phyloP scores from a whole-genome alignment of 2,888 invertebrate genomes.

The Thera obeliscata region DNA sequence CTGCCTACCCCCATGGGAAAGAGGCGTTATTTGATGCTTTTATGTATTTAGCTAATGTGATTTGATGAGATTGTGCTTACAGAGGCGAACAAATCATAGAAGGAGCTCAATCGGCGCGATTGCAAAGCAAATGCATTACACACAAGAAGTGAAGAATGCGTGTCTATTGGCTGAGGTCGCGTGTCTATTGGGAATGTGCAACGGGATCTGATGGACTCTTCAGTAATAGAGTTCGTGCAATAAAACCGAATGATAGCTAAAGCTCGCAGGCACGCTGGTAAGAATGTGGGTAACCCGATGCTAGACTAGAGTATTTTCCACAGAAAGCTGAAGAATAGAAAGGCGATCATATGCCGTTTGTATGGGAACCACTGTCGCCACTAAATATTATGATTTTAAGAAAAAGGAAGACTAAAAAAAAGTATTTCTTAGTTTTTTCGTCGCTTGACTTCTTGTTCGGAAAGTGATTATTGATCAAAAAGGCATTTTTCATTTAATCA shows the following conservation, averaged over 20 bases:
- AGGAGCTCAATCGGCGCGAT: slow-evolving; percentile 15
- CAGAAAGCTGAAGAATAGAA: too few species aligned
- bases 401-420: too few species aligned
- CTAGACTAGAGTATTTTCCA: neutral
- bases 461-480: too few species aligned
- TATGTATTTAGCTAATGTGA: too few species aligned
- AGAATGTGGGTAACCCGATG: slow-evolving; percentile 11
- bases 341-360: too few species aligned
- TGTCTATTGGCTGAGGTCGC: slow-evolving; percentile 66
- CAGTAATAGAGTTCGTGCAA: slow-evolving; percentile 44
- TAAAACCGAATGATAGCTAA: slow-evolving; percentile 27
- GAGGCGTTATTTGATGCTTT: too few species aligned
- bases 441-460: too few species aligned
- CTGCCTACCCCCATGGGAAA: too few species aligned
- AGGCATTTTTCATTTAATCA: too few species aligned
- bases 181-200: slow-evolving; percentile 68
- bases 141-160: slow-evolving; percentile 60
- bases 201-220: slow-evolving; percentile 61
- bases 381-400: too few species aligned
- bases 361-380: too few species aligned
- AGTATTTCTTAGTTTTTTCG: too few species aligned
- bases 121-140: slow-evolving; percentile 48
- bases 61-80: neutral
- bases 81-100: neutral
- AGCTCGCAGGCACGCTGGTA: slow-evolving; percentile 11